A percentile compares a stretch with the other conserved stretches of the same genome.
Conservation (phyloP, 2,888 invertebrate genomes). For the Tortricodes alternella region DNA sequence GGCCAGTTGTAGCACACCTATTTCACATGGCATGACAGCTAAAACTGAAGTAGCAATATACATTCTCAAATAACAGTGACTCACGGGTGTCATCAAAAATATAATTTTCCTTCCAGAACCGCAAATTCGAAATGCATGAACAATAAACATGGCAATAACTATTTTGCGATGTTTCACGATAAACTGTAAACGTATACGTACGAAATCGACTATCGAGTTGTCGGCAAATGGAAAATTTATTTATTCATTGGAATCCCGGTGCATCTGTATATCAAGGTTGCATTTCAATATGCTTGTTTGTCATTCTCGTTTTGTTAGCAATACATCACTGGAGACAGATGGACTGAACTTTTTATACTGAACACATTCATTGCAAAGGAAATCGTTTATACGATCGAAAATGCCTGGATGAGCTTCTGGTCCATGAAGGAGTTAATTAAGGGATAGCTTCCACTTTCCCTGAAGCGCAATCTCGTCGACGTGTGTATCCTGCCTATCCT, state of each 20-base stretch:
- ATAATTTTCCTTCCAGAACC: neutral
- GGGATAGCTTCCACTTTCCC: neutral
- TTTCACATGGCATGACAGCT: neutral
- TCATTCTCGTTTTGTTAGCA: neutral
- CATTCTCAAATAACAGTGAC: neutral
- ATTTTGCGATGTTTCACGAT: conserved; percentile 25
- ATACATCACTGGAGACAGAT: neutral
- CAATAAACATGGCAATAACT: neutral
- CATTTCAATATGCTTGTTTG: conserved; percentile 36
- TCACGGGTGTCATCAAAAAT: neutral
- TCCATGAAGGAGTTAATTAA: neutral
- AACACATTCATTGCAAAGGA: neutral
- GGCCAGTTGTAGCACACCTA: neutral
- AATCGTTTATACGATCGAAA: too few relatives aligned
- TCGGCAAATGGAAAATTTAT: conserved; percentile 13
- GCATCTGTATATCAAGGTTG: conserved; percentile 45
- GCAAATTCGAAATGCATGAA: neutral
- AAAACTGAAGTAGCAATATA: neutral
- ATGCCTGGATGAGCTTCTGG: neutral
- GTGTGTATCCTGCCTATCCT: neutral
- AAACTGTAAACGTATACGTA: conserved; percentile 28
- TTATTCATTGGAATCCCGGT: conserved; percentile 38
- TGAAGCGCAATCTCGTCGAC: neutral
- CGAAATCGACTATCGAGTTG: conserved; percentile 4
- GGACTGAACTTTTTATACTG: neutral